Evolutionary conservation across 2,797 vertebrate species (phyloP).

Genomic region (Dipus sagitta): DNA sequence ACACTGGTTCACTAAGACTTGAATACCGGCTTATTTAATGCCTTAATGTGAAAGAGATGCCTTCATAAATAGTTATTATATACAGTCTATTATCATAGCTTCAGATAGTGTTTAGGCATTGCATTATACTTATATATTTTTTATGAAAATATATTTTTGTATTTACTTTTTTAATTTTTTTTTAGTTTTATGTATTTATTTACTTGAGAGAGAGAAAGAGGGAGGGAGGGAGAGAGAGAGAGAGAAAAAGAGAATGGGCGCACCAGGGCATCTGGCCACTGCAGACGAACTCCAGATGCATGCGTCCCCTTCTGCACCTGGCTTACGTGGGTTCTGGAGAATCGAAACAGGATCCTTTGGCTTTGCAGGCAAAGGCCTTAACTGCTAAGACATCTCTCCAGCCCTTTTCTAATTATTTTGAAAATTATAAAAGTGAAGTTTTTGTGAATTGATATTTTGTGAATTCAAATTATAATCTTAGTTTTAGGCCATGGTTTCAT

Average conservation of each 20-base stretch:
- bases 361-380: too few relatives aligned
- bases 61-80: conserved; percentile 35
- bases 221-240: too few relatives aligned
- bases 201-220: too few relatives aligned
- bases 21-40: conserved; percentile 48
- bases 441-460: conserved; percentile 25
- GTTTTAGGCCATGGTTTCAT: conserved; percentile 30
- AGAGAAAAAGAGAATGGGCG: background rate
- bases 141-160: background rate
- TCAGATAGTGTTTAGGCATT: conserved; percentile 46
- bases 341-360: too few relatives aligned
- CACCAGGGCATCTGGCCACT: too few relatives aligned
- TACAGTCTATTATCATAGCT: conserved; percentile 23
- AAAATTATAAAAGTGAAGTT: background rate
- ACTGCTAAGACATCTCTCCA: too few relatives aligned
- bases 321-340: too few relatives aligned
- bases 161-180: background rate
- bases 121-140: conserved; percentile 47
- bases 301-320: too few relatives aligned
- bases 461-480: conserved; percentile 39
- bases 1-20: conserved; percentile 51
- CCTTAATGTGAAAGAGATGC: conserved; percentile 49
- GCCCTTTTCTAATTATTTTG: background rate
- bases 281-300: too few relatives aligned
- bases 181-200: too few relatives aligned